Percentiles rank a stretch among this genome's conserved stretches.
Evolutionary conservation across 1,140 invertebrate genomes (phyloP).

Genomic region (Cydia pomonella): DNA sequence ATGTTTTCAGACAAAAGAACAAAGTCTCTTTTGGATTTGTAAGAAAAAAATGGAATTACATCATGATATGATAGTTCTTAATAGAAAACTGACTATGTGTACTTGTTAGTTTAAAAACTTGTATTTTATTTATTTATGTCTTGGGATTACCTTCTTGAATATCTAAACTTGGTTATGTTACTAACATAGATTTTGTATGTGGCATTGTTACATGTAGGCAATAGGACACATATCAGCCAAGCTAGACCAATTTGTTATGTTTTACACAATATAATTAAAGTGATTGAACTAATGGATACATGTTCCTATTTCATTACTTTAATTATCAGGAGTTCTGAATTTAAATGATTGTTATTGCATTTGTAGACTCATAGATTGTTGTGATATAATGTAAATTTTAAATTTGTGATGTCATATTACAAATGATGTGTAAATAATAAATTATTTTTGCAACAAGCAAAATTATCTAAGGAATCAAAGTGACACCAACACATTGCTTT

Average conservation of each 20-base stretch:
- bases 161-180: constrained; percentile 19
- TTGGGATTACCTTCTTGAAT: constrained; percentile 9
- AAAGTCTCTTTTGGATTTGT: no score
- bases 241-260: constrained; percentile 12
- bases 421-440: constrained; percentile 46
- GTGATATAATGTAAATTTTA: constrained; percentile 34
- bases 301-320: constrained; percentile 29
- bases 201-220: constrained; percentile 7
- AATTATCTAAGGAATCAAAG: constrained; percentile 35
- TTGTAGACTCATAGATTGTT: constrained; percentile 31
- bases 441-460: constrained; percentile 48
- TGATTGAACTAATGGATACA: constrained; percentile 5
- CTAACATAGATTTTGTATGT: constrained; percentile 21
- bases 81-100: no score
- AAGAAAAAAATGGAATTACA: no score
- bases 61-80: no score
- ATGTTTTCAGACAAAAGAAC: no score
- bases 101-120: no score
- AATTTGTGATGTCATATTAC: constrained; percentile 37
- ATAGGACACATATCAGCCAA: constrained; percentile 30
- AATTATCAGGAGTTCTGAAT: constrained; percentile 15
- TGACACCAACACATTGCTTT: constrained; percentile 30
- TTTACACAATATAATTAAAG: constrained; percentile 24
- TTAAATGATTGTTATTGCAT: constrained; percentile 27
- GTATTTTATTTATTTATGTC: no score